Percentiles rank a stretch among this genome's conserved stretches.
phyloP scores from a whole-genome alignment of 2,797 vertebrate genomes.

The Cirrhinus molitorella region DNA sequence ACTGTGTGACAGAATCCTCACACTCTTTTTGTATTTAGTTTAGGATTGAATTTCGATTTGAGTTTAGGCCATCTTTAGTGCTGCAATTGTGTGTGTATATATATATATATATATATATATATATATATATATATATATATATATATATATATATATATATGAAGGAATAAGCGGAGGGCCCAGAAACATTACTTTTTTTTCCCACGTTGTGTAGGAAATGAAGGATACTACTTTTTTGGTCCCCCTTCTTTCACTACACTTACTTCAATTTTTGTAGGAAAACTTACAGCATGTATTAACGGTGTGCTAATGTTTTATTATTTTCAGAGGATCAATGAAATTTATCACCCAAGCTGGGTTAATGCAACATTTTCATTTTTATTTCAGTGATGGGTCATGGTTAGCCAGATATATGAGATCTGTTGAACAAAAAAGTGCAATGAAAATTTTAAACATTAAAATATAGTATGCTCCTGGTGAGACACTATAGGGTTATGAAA shows the following conservation, averaged over 20 bases:
- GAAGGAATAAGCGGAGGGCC: constrained; percentile 11
- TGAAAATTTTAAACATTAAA: constrained; percentile 9
- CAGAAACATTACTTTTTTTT: not conserved
- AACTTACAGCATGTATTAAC: not conserved
- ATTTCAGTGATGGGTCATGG: not conserved
- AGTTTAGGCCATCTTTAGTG: constrained; percentile 12
- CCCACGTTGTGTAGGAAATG: not conserved
- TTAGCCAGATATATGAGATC: constrained; percentile 18
- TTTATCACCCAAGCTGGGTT: not conserved
- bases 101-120: constrained; percentile 4
- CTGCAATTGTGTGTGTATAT: constrained; percentile 16
- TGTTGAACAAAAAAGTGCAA: constrained; percentile 41
- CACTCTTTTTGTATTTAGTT: not conserved
- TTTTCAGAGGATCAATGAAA: not conserved
- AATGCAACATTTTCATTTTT: constrained; percentile 8
- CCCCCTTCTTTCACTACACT: not conserved
- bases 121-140: constrained; percentile 1
- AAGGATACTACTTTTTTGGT: not conserved
- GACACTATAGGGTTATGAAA: constrained; percentile 25
- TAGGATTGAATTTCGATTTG: not conserved
- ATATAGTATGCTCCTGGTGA: constrained; percentile 41
- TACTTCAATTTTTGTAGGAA: constrained; percentile 1
- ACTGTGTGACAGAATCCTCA: constrained; percentile 7
- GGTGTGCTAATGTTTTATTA: not conserved
- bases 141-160: constrained; percentile 5